A percentile compares a stretch with the other conserved stretches of the same genome.
phyloP scores from a whole-genome alignment of 2,888 invertebrate genomes.

The Meteorus cinctellus region DNA sequence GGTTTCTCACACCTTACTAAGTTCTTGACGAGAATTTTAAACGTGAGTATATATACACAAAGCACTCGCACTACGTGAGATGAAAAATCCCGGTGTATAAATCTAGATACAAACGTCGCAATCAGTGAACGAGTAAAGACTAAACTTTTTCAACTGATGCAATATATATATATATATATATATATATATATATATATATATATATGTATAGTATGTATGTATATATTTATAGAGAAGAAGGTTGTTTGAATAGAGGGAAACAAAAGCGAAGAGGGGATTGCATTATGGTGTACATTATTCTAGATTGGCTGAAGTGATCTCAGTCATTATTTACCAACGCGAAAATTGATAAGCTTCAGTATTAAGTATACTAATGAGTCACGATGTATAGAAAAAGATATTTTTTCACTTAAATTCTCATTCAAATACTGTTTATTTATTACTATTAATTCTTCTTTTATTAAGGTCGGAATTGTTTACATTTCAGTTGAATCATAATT shows the following conservation, averaged over 20 bases:
- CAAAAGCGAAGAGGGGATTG: slow-evolving; percentile 23
- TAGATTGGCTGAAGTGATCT: slow-evolving; percentile 31
- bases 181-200: neutral
- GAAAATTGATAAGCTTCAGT: slow-evolving; percentile 26
- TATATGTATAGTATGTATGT: neutral
- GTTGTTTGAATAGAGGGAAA: slow-evolving; percentile 9
- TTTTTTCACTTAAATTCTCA: neutral
- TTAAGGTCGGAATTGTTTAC: neutral
- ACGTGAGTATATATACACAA: slow-evolving; percentile 53
- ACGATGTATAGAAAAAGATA: neutral
- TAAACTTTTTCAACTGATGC: slow-evolving; percentile 2
- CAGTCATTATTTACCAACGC: slow-evolving; percentile 34
- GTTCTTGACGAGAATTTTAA: slow-evolving; percentile 50
- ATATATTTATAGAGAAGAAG: neutral
- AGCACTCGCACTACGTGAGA: slow-evolving; percentile 50
- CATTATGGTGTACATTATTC: slow-evolving; percentile 6
- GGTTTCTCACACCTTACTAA: slow-evolving; percentile 34
- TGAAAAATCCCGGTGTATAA: slow-evolving; percentile 28
- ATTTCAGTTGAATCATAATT: too few relatives aligned
- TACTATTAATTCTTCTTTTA: neutral
- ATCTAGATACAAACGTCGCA: slow-evolving; percentile 58
- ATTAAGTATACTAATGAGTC: neutral
- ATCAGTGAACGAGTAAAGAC: slow-evolving; percentile 49
- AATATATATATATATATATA: neutral
- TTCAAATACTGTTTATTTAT: too few relatives aligned